These are phyloP conservation scores for Sciurus niger DNA, from an alignment of 2,113 vertebrate species.

Conservation along the genomic window DNA sequence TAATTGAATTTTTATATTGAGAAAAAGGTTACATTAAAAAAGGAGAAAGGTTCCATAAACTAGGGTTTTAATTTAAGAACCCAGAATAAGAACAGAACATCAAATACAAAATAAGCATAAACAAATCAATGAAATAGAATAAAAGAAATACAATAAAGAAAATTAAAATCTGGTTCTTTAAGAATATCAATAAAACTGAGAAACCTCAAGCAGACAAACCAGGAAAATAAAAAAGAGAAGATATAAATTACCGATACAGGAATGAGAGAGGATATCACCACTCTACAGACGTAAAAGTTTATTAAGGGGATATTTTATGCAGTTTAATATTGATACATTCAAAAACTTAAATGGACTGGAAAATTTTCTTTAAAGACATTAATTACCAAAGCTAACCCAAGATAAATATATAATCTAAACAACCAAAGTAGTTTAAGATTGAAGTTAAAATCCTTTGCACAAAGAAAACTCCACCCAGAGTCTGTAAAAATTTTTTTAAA, in stretches of 20 bases:
- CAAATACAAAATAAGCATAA: constrained; percentile 19
- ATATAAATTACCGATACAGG: neutral
- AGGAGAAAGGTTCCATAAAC: neutral
- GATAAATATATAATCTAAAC: neutral
- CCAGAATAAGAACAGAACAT: constrained; percentile 26
- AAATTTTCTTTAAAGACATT: constrained; percentile 8
- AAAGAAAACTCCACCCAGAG: constrained; percentile 5
- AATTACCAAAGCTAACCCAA: constrained; percentile 20
- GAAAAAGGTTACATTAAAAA: neutral
- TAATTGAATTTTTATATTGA: neutral
- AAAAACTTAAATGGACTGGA: neutral
- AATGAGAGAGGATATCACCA: neutral
- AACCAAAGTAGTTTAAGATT: neutral
- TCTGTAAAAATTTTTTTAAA: no score
- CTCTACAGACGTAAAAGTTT: neutral
- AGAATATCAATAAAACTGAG: constrained; percentile 5
- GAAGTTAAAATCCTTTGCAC: neutral
- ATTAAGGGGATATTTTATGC: neutral
- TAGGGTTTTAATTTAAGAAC: constrained; percentile 29
- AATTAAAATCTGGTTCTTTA: neutral
- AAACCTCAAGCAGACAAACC: neutral
- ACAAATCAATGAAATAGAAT: constrained; percentile 26
- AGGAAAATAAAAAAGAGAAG: neutral
- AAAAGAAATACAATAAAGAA: neutral
- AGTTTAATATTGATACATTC: constrained; percentile 1